phyloP scores from a whole-genome alignment of 2,113 vertebrate genomes.

The Syrrhaptes paradoxus region DNA sequence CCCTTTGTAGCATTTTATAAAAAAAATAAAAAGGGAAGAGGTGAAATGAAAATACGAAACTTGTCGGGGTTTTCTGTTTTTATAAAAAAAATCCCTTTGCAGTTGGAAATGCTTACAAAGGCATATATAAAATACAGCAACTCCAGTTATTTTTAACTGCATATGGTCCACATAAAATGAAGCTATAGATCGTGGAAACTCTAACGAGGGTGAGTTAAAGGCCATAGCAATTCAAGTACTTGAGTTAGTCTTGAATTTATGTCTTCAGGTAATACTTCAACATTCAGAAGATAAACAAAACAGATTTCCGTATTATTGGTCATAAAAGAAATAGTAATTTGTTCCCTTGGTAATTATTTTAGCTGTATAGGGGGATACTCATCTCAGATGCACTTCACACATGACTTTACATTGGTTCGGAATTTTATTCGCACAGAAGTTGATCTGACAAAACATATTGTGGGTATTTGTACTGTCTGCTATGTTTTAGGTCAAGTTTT shows the following conservation, averaged over 20 bases:
- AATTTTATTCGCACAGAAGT: background rate
- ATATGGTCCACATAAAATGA: slow-evolving; percentile 71
- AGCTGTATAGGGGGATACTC: background rate
- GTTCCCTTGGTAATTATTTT: background rate
- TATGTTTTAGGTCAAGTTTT: background rate
- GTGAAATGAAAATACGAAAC: slow-evolving; percentile 78
- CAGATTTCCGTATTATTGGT: background rate
- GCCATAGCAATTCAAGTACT: slow-evolving; percentile 6
- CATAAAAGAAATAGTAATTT: slow-evolving; percentile 5
- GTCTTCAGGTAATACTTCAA: slow-evolving; percentile 6
- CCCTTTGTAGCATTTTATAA: slow-evolving; percentile 79
- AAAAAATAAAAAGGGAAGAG: slow-evolving; percentile 83
- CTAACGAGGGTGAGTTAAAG: slow-evolving; percentile 48
- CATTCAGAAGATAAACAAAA: slow-evolving; percentile 1
- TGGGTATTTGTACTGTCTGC: background rate
- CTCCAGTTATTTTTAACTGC: slow-evolving; percentile 62
- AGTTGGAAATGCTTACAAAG: slow-evolving; percentile 72
- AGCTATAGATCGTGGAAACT: slow-evolving; percentile 54
- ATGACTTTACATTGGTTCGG: background rate
- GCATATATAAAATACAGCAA: slow-evolving; percentile 70
- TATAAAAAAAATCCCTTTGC: slow-evolving; percentile 60
- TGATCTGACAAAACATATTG: background rate
- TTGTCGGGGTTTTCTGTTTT: slow-evolving; percentile 39
- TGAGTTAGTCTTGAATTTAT: slow-evolving; percentile 16
- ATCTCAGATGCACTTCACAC: background rate